These are phyloP conservation scores for Monopterus albus DNA, from an alignment of 2,113 vertebrate genomes.

Conservation along the genomic window DNA sequence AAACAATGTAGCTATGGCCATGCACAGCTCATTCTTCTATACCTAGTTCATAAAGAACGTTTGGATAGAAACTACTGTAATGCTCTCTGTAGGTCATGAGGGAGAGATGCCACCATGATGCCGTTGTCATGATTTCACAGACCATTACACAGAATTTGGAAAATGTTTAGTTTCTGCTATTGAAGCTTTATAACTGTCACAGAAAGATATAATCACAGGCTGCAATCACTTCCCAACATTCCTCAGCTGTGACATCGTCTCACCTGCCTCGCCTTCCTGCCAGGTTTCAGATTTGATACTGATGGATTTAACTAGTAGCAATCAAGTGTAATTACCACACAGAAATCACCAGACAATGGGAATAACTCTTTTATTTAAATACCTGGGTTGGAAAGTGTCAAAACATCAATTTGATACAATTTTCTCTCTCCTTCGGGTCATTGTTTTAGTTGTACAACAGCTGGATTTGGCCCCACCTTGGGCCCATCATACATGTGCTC, in stretches of 20 bases:
- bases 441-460: slow-evolving; percentile 9
- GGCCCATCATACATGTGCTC: no score
- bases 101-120: no score
- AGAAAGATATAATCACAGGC: slow-evolving; percentile 28
- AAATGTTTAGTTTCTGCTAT: slow-evolving; percentile 1
- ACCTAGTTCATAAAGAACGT: no score
- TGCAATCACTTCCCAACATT: slow-evolving; percentile 48
- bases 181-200: slow-evolving; percentile 14
- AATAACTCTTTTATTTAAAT: slow-evolving; percentile 1
- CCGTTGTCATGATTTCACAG: neutral
- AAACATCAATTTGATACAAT: slow-evolving; percentile 45
- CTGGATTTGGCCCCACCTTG: slow-evolving; percentile 26
- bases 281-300: slow-evolving; percentile 10
- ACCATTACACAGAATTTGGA: neutral
- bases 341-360: slow-evolving; percentile 41
- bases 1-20: no score
- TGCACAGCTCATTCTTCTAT: no score
- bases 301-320: slow-evolving; percentile 27
- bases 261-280: slow-evolving; percentile 37
- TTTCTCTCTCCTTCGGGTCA: slow-evolving; percentile 1
- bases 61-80: no score
- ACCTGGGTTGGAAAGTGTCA: slow-evolving; percentile 7
- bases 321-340: slow-evolving; percentile 43
- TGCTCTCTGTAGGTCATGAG: neutral
- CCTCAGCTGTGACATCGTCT: slow-evolving; percentile 48